Percentiles rank a stretch among this genome's conserved stretches.
Conservation (phyloP, 2,797 vertebrate species). For the Podargus strigoides region DNA sequence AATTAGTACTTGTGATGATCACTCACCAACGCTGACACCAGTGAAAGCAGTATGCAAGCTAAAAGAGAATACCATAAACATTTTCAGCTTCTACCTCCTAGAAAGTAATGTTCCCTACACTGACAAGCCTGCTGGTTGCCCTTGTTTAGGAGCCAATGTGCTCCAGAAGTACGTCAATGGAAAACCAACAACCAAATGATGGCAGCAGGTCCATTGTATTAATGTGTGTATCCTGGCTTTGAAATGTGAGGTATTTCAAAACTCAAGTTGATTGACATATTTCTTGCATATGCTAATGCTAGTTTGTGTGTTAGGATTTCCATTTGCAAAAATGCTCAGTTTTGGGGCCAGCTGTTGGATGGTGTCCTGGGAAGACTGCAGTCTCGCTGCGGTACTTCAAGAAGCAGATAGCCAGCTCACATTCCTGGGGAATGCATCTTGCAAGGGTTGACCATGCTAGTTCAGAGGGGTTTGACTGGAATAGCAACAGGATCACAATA, state of each 20-base stretch:
- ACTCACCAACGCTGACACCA: constrained; percentile 48
- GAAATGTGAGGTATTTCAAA: not conserved
- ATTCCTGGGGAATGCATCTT: not conserved
- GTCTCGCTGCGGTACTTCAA: not conserved
- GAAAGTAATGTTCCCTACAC: constrained; percentile 1
- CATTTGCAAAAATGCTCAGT: not conserved
- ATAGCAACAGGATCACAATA: rapidly evolving
- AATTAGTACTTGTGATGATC: constrained; percentile 8
- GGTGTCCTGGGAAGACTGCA: not conserved
- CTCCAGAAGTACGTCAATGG: not conserved
- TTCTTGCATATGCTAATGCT: not conserved
- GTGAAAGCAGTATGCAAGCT: constrained; percentile 3
- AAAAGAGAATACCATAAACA: constrained; percentile 46
- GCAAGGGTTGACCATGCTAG: rapidly evolving
- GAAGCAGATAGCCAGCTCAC: not conserved
- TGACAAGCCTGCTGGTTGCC: not conserved
- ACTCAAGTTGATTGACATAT: not conserved
- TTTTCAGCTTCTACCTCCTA: constrained; percentile 58
- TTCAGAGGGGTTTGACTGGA: rapidly evolving
- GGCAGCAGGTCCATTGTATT: not conserved
- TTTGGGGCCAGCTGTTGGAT: not conserved
- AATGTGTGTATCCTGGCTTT: not conserved
- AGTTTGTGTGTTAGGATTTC: not conserved
- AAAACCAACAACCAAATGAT: not conserved
- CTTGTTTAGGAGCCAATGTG: not conserved